Conservation (phyloP, 2,888 invertebrate species). For the Aethes cnicana region DNA sequence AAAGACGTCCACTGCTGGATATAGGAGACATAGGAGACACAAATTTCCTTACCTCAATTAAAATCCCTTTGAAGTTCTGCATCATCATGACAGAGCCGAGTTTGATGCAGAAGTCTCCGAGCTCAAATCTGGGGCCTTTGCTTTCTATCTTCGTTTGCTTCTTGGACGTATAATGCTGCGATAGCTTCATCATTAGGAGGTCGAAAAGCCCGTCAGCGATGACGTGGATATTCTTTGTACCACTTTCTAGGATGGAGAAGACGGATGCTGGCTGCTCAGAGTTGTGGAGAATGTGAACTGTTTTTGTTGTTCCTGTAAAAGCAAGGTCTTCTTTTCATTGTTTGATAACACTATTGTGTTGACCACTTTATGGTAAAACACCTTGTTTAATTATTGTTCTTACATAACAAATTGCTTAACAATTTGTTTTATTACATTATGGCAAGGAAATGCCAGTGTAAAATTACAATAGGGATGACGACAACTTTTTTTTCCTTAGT, state of each 20-base stretch:
- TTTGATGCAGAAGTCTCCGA: conserved; percentile 96
- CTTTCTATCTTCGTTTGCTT: conserved; percentile 94
- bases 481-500: no score
- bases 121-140: conserved; percentile 93
- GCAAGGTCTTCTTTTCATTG: no score
- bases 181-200: conserved; percentile 93
- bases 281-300: conserved; percentile 96
- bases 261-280: conserved; percentile 97
- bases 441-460: no score
- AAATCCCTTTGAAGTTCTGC: conserved; percentile 95
- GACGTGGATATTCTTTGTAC: conserved; percentile 91
- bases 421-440: no score
- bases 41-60: conserved; percentile 93
- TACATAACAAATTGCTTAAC: no score
- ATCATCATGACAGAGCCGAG: conserved; percentile 96
- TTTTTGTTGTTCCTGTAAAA: conserved; percentile 89
- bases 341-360: no score
- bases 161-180: conserved; percentile 93
- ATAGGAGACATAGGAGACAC: no score
- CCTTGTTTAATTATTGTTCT: no score
- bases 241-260: conserved; percentile 94
- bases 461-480: no score
- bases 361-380: no score
- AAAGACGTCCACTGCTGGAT: no score
- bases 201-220: conserved; percentile 96